A percentile compares a stretch with the other conserved stretches of the same genome.
Evolutionary conservation across 2,113 vertebrate genomes (phyloP).

Genomic region (Aythya baeri): DNA sequence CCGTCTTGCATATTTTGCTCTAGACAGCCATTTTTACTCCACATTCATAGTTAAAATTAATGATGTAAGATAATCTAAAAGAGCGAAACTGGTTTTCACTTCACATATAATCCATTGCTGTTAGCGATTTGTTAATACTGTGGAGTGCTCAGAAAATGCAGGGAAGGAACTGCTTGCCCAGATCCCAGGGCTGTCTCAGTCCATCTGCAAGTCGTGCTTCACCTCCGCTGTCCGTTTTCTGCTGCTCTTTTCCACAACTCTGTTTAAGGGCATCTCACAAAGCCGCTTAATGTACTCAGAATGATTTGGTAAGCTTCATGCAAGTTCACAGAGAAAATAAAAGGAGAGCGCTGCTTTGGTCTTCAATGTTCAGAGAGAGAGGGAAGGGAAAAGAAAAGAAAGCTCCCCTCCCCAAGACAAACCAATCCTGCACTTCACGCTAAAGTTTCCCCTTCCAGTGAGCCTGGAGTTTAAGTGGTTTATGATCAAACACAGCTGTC

Average conservation of each 20-base stretch:
- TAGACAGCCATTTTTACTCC: slow-evolving; percentile 78
- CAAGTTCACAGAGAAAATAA: not conserved
- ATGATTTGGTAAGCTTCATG: slow-evolving; percentile 8
- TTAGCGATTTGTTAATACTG: slow-evolving; percentile 3
- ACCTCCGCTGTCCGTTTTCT: slow-evolving; percentile 36
- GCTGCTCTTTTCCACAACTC: slow-evolving; percentile 38
- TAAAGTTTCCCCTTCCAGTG: slow-evolving; percentile 73
- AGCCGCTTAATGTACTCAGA: not conserved
- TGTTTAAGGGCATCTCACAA: slow-evolving; percentile 42
- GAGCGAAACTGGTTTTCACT: slow-evolving; percentile 10
- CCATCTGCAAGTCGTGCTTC: slow-evolving; percentile 40
- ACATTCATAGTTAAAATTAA: slow-evolving; percentile 48
- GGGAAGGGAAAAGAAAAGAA: not conserved
- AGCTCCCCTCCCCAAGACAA: not conserved
- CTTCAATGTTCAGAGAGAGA: not conserved
- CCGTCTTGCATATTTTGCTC: slow-evolving; percentile 54
- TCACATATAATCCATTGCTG: slow-evolving; percentile 61
- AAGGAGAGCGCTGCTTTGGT: not conserved
- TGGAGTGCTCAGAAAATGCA: slow-evolving; percentile 32
- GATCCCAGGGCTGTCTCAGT: slow-evolving; percentile 41
- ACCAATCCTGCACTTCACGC: slow-evolving; percentile 39
- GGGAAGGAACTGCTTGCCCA: slow-evolving; percentile 27
- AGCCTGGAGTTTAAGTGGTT: slow-evolving; percentile 78
- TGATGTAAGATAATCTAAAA: slow-evolving; percentile 32
- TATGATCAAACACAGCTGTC: slow-evolving; percentile 84